Conservation (phyloP, 2,888 invertebrate species). For the Synanthedon tipuliformis region DNA sequence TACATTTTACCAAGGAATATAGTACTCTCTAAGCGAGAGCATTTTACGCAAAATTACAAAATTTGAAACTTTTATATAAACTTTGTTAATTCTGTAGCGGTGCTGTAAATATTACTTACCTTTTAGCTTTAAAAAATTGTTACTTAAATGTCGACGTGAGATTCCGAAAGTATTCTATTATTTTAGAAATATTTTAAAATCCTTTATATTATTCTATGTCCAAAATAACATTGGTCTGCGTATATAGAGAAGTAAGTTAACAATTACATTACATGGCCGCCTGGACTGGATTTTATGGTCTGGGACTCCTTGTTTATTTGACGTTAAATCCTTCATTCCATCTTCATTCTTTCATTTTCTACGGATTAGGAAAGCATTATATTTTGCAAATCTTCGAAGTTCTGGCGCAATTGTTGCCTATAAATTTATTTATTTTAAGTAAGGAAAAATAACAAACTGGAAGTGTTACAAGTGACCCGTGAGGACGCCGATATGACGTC, state of each 20-base stretch:
- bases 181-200: too few relatives aligned
- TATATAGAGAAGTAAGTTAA: conserved; percentile 3
- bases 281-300: too few relatives aligned
- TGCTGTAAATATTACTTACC: too few relatives aligned
- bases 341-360: conserved; percentile 38
- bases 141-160: too few relatives aligned
- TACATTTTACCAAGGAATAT: too few relatives aligned
- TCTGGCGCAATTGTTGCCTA: conserved; percentile 28
- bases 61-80: too few relatives aligned
- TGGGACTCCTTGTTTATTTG: conserved; percentile 56
- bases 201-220: too few relatives aligned
- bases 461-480: conserved; percentile 52
- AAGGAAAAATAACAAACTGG: conserved; percentile 49
- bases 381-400: conserved; percentile 14
- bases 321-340: conserved; percentile 46
- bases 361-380: conserved; percentile 18
- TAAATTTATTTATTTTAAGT: conserved; percentile 18
- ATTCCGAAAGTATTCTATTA: too few relatives aligned
- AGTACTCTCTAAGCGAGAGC: too few relatives aligned
- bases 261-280: conserved; percentile 64
- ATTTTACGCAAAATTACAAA: too few relatives aligned
- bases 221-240: background rate
- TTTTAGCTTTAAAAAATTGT: too few relatives aligned
- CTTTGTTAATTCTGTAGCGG: too few relatives aligned
- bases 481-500: conserved; percentile 65